Base-by-base conservation (phyloP, 2,113 vertebrate genomes). In the Perca fluviatilis region DNA sequence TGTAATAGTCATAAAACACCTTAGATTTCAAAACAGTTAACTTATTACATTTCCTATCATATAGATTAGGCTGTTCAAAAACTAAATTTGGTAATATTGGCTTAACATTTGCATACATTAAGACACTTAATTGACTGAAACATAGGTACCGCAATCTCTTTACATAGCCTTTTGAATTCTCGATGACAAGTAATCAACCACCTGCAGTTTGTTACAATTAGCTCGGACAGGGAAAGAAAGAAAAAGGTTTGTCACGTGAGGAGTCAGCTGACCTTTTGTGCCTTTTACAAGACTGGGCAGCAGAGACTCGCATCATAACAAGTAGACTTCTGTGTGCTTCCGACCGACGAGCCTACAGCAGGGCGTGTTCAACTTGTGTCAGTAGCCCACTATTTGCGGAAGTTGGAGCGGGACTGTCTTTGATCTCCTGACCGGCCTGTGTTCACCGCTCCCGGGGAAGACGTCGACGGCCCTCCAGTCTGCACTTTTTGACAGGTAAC, bases 231-330 rank as follows among this genome's bases (percentile, higher is more conserved):
- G 19, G 11, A 7, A 0, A 10, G 13, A n/a, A 18, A 27, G 6
- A 19, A 25, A 61, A 16, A 69, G n/a, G 5, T 8, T 2, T 16
- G 36, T 0, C 94, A 94, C 90, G 90, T 95, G 95, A 94, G 4
- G 1, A 23, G 74, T 94, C 94, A 94, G 87, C 88, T 94, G 94
- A 94, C 85, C 3, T 0, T 6, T 8, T 1, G 60, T 19, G 54
- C 2, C 4, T 46, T 53, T 60, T 15, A 81, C 11, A 30, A 64
- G 68, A 62, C 13, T 7, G 36, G 43, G 30, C n/a, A 3, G 3
- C 23, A 4, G 57, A 33, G 2, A 3, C 9, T 1, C 8, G 0
- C 16, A 43, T 2, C 65, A 76, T 0, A 84, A 66, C 61, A 58
- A 11, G 19, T n/a, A 0, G 30, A 30, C 30, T 30, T 30, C 33